Percentiles rank a stretch among this genome's conserved stretches.
phyloP scores from a whole-genome alignment of 2,113 vertebrate species.

The Sorex fumeus region DNA sequence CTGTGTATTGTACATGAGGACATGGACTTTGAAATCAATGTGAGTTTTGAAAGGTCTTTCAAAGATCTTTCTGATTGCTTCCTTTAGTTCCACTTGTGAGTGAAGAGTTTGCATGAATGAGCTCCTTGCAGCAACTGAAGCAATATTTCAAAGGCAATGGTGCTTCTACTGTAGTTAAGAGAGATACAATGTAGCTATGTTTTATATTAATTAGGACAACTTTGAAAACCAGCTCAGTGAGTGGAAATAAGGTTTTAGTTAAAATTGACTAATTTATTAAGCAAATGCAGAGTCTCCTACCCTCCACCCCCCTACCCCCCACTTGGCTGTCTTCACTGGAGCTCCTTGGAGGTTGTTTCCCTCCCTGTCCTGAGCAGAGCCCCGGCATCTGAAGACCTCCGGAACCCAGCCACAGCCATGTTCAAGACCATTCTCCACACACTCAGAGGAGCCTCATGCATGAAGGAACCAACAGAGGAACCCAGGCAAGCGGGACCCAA shows the following conservation, averaged over 20 bases:
- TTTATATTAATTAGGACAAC: conserved; percentile 30
- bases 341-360: no score
- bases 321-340: no score
- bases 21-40: not conserved
- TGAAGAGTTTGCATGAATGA: conserved; percentile 42
- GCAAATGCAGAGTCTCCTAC: no score
- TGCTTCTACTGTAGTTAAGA: not conserved
- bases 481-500: no score
- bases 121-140: not conserved
- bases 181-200: conserved; percentile 24
- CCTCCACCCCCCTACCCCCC: no score
- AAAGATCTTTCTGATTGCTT: not conserved
- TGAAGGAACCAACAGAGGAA: no score
- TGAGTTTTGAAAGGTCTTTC: not conserved
- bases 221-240: not conserved
- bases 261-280: not conserved
- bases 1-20: not conserved
- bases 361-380: no score
- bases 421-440: no score
- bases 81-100: not conserved
- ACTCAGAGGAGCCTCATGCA: no score
- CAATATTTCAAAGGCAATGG: conserved; percentile 49
- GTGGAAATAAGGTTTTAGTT: not conserved
- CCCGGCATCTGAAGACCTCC: no score
- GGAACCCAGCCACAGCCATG: no score